phyloP scores from a whole-genome alignment of 2,113 vertebrate species.

The Erpornis zantholeuca region DNA sequence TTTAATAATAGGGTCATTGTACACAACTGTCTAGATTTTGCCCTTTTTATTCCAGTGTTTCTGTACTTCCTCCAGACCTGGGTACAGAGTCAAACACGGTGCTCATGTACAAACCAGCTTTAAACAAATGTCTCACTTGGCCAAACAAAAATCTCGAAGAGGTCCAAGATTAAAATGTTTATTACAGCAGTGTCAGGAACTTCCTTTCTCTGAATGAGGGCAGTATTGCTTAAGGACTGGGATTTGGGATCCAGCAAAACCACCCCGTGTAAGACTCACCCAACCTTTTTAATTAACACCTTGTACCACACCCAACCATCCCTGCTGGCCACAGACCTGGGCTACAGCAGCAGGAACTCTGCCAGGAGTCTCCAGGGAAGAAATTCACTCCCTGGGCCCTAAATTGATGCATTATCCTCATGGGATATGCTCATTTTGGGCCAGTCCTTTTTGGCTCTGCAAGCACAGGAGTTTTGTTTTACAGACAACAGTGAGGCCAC shows the following conservation, averaged over 20 bases:
- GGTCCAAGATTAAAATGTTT: neutral
- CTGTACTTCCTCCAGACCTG: neutral
- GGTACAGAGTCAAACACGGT: slow-evolving; percentile 50
- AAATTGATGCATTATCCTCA: rapidly evolving
- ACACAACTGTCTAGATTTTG: neutral
- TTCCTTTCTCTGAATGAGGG: neutral
- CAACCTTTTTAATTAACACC: rapidly evolving
- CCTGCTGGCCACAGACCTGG: neutral
- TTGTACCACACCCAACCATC: neutral
- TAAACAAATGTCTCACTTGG: neutral
- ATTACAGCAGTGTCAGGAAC: slow-evolving; percentile 7
- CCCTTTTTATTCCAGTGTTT: slow-evolving; percentile 57
- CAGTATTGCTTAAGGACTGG: slow-evolving; percentile 14
- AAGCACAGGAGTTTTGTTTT: neutral
- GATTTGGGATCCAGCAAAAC: neutral
- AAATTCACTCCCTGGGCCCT: neutral
- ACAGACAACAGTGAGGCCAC: neutral
- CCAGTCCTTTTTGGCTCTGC: neutral
- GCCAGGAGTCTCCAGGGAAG: neutral
- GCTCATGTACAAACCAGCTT: slow-evolving; percentile 37
- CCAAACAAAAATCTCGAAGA: neutral
- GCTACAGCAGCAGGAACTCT: neutral
- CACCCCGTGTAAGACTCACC: neutral
- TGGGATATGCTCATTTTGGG: neutral
- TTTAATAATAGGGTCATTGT: neutral